Evolutionary conservation across 2,797 vertebrate genomes (phyloP), one percentile per base, ranked within the genome.

Genomic region (Trachops cirrhosus): DNA sequence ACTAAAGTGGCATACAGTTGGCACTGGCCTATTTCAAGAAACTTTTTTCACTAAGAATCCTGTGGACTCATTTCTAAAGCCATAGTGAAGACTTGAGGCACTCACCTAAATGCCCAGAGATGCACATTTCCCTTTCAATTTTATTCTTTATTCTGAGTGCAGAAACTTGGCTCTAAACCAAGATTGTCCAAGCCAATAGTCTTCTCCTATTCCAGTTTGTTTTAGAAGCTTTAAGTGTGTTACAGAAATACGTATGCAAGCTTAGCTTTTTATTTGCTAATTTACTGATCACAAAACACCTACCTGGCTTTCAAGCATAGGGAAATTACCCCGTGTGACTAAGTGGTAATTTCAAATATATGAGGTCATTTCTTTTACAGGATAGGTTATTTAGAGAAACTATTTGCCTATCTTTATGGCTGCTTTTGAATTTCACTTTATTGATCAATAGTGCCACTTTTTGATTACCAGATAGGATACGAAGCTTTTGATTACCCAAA

Each of bases 61-160:
- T 89, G 87, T 89, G 87, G 68, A 64, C 90, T 95, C 86, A 50
- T 57, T 82, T 93, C 78, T 57, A 94, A 96, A 96, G 92, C 88
- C 92, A 92, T 94, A 94, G 46, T 94, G 67, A 90, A 95, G 82
- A 88, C 48, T 24, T 80, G 74, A 95, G 90, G 74, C 64, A 77
- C 44, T 83, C 3, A 74, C 46, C 75, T 91, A 83, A 91, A 82
- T 85, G 68, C 73, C 24, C 86, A 80, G 26, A 89, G 21, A 52
- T 46, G 39, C 79, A 24, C 37, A 24, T 93, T 91, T 79, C 44
- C 15, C 18, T 92, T 57, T 96, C 67, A 48, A 24, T 86, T 86
- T 84, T 86, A 57, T 89, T 89, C 67, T 95, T 95, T 74, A 88
- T 70, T 95, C 54, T 89, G 73, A 89, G 57, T 92, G 21, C 5